Evolutionary conservation across 2,113 vertebrate genomes (phyloP).

Genomic region (Suncus etruscus): DNA sequence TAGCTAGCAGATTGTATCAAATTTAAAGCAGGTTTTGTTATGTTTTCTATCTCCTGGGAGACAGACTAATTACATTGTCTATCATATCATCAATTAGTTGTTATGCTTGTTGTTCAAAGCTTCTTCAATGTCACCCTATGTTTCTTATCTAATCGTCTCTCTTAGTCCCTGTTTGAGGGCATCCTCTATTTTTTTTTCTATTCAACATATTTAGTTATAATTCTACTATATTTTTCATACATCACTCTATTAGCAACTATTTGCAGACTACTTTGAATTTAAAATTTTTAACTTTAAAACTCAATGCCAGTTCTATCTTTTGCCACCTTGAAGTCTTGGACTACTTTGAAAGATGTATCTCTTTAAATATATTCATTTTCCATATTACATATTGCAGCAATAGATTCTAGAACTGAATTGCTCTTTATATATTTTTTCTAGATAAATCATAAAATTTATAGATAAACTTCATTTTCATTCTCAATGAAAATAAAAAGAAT

Average conservation of each 20-base stretch:
- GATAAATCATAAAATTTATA: not conserved
- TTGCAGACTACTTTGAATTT: not conserved
- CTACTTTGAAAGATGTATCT: not conserved
- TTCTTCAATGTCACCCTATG: not conserved
- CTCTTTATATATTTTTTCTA: not conserved
- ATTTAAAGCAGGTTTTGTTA: not conserved
- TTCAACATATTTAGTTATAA: not conserved
- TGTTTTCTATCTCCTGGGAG: not conserved
- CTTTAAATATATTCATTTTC: slow-evolving; percentile 7
- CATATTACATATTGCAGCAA: not conserved
- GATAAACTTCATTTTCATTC: not conserved
- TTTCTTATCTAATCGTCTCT: not conserved
- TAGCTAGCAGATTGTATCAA: too few relatives aligned
- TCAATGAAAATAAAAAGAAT: not conserved
- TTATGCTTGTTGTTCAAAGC: not conserved
- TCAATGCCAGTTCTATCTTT: not conserved
- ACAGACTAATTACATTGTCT: not conserved
- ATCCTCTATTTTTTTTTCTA: not conserved
- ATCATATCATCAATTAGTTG: too few relatives aligned
- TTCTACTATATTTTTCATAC: not conserved
- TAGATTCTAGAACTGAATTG: not conserved
- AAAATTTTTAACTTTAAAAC: slow-evolving; percentile 22
- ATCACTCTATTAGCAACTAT: not conserved
- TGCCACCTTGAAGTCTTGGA: not conserved
- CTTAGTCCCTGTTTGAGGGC: not conserved